These are phyloP conservation scores for Drosophila melanosoma DNA, from an alignment of 2,888 invertebrate genomes.

Conservation along the genomic window DNA sequence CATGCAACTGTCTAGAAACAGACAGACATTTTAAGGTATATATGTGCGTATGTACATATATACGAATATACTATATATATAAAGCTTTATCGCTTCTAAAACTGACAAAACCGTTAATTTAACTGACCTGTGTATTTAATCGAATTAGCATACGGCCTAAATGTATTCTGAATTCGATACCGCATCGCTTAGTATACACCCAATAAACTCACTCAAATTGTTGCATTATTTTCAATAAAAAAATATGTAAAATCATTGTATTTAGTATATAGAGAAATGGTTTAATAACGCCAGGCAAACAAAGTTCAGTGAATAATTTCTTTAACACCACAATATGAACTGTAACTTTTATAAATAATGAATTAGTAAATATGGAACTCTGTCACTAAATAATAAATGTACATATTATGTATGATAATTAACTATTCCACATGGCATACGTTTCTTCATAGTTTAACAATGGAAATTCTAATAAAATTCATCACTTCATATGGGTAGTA, in stretches of 20 bases:
- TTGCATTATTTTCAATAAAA: constrained; percentile 2
- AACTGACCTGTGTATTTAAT: constrained; percentile 14
- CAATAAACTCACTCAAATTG: constrained; percentile 1
- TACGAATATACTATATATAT: constrained; percentile 2
- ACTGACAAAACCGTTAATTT: constrained; percentile 2
- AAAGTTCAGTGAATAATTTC: neutral
- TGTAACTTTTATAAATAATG: neutral
- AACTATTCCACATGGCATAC: neutral
- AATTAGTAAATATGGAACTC: constrained; percentile 3
- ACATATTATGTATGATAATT: constrained; percentile 1
- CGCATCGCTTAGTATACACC: constrained; percentile 1
- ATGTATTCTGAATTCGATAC: neutral
- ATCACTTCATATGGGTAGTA: neutral
- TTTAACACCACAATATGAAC: neutral
- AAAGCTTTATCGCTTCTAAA: constrained; percentile 32
- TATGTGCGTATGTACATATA: constrained; percentile 2
- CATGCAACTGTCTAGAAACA: neutral
- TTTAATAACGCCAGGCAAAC: neutral
- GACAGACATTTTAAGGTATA: neutral
- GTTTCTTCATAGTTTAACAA: neutral
- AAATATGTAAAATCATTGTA: neutral
- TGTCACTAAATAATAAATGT: constrained; percentile 1
- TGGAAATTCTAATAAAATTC: neutral
- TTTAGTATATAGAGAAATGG: neutral
- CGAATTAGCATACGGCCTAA: constrained; percentile 13